Percentiles rank a stretch among this genome's conserved stretches.
These are phyloP conservation scores for Amorpha juglandis DNA, from an alignment of 2,888 invertebrate genomes.

Conservation along the genomic window DNA sequence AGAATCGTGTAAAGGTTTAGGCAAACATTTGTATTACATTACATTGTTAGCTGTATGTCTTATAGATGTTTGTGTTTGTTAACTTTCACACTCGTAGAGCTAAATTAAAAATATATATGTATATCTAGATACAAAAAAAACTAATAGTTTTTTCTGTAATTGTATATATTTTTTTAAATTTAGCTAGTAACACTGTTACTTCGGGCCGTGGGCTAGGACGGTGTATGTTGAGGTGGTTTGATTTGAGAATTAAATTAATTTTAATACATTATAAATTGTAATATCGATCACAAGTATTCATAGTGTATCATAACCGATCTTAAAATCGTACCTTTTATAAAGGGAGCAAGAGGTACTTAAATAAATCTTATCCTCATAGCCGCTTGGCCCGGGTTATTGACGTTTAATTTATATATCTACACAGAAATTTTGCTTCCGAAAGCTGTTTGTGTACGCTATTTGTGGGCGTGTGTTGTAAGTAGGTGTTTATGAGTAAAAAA, in stretches of 20 bases:
- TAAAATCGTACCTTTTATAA: neutral
- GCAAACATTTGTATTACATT: too few species aligned
- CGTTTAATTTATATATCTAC: conserved; percentile 64
- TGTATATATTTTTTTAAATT: too few species aligned
- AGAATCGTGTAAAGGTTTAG: too few species aligned
- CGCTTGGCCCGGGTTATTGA: conserved; percentile 75
- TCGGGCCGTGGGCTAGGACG: conserved; percentile 26
- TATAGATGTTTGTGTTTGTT: too few species aligned
- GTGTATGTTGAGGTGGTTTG: conserved; percentile 42
- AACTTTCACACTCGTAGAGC: too few species aligned
- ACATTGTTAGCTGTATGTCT: too few species aligned
- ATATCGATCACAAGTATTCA: conserved; percentile 22
- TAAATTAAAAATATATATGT: too few species aligned
- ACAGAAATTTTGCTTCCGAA: conserved; percentile 62
- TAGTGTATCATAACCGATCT: neutral
- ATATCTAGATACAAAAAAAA: too few species aligned
- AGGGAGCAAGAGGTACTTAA: neutral
- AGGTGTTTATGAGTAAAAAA: conserved; percentile 45
- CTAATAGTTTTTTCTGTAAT: too few species aligned
- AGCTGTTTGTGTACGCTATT: conserved; percentile 70
- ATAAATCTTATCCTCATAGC: conserved; percentile 39
- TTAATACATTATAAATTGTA: conserved; percentile 41
- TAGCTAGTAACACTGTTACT: conserved; percentile 37
- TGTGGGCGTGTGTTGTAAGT: conserved; percentile 63
- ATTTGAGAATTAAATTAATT: conserved; percentile 58